Conservation (phyloP, 2,888 invertebrate species). For the Morpho helenor region DNA sequence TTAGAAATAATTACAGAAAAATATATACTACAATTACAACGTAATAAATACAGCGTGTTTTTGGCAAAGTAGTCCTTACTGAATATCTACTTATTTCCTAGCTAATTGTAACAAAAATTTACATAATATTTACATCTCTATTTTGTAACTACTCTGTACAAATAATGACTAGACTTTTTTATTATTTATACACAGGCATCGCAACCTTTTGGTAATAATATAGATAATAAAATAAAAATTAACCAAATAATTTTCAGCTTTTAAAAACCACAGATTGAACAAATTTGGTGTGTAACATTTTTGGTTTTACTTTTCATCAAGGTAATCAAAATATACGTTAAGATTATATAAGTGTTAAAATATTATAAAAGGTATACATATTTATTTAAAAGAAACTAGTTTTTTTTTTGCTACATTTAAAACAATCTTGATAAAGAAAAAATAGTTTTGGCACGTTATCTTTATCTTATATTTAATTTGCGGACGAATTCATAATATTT, state of each 20-base stretch:
- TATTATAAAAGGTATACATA: too few species aligned
- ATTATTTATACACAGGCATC: slow-evolving; percentile 30
- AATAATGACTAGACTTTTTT: slow-evolving; percentile 60
- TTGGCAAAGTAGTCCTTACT: slow-evolving; percentile 31
- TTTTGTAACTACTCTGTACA: slow-evolving; percentile 64
- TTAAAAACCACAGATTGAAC: slow-evolving; percentile 1
- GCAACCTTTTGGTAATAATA: slow-evolving; percentile 27
- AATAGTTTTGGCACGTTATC: slow-evolving; percentile 31
- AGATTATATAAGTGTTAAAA: too few species aligned
- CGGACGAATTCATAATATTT: slow-evolving; percentile 28
- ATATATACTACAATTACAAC: slow-evolving; percentile 57
- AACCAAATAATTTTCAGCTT: slow-evolving; percentile 26
- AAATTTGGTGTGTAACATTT: neutral
- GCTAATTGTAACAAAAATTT: slow-evolving; percentile 39
- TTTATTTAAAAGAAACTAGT: too few species aligned
- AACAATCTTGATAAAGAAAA: slow-evolving; percentile 22
- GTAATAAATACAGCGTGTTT: slow-evolving; percentile 45
- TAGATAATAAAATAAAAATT: slow-evolving; percentile 18
- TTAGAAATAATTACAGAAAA: slow-evolving; percentile 57
- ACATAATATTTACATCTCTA: slow-evolving; percentile 39
- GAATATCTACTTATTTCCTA: slow-evolving; percentile 32
- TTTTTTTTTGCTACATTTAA: too few species aligned
- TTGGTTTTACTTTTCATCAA: too few species aligned
- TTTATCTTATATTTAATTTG: slow-evolving; percentile 28
- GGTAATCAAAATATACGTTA: too few species aligned